These are phyloP conservation scores for Gymnodraco acuticeps DNA, from an alignment of 2,797 vertebrate species.

Conservation along the genomic window DNA sequence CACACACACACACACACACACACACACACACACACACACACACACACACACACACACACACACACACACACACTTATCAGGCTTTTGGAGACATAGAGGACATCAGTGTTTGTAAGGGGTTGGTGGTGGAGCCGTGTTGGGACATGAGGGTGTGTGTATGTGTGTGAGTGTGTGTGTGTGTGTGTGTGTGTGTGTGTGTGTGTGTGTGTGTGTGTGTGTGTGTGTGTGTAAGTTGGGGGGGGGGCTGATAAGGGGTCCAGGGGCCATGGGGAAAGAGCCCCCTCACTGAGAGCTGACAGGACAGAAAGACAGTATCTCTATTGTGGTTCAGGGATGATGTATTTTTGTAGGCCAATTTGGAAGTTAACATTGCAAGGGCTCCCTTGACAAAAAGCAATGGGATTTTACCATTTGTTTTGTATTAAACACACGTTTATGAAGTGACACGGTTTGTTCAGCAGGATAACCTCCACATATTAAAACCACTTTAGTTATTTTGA, in stretches of 20 bases:
- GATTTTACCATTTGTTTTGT: no score
- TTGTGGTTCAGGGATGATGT: no score
- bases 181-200: slow-evolving; percentile 28
- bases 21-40: slow-evolving; percentile 16
- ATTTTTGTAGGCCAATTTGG: no score
- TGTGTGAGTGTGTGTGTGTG: no score
- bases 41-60: neutral
- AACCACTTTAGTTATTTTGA: no score
- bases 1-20: no score
- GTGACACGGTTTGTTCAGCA: no score
- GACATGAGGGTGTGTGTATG: slow-evolving; percentile 60
- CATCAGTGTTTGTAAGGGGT: slow-evolving; percentile 66
- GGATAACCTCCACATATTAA: no score
- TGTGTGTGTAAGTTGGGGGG: slow-evolving; percentile 3
- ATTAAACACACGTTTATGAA: no score
- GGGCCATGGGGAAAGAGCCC: neutral
- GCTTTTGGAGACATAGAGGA: slow-evolving; percentile 66
- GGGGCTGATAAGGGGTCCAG: slow-evolving; percentile 66
- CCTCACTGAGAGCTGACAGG: slow-evolving; percentile 22
- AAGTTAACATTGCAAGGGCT: no score
- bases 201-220: no score
- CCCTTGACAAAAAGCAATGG: no score
- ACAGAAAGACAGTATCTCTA: slow-evolving; percentile 7
- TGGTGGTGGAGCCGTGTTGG: slow-evolving; percentile 85
- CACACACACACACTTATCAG: slow-evolving; percentile 86